Percentiles rank a stretch among this genome's conserved stretches.
Evolutionary conservation across 2,888 invertebrate species (phyloP).

Genomic region (Oligia strigilis): DNA sequence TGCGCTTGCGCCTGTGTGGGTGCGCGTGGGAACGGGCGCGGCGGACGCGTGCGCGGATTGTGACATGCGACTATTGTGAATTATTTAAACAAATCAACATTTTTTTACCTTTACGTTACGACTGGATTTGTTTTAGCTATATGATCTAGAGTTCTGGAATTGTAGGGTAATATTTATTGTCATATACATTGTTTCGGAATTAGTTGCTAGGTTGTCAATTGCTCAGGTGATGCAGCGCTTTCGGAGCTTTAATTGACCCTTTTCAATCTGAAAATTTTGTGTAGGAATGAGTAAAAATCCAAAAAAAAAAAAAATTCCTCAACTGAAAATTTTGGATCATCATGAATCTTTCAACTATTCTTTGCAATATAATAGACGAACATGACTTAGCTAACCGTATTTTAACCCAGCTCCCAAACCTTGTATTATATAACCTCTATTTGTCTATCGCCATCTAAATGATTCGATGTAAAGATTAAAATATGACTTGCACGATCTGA

Average conservation of each 20-base stretch:
- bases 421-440: slow-evolving; percentile 61
- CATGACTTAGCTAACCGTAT: slow-evolving; percentile 40
- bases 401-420: slow-evolving; percentile 54
- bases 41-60: slow-evolving; percentile 87
- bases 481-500: slow-evolving; percentile 67
- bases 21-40: slow-evolving; percentile 88
- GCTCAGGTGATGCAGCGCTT: too few relatives aligned
- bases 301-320: neutral
- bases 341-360: neutral
- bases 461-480: slow-evolving; percentile 64
- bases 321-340: neutral
- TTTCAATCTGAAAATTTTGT: neutral
- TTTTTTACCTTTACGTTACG: slow-evolving; percentile 71
- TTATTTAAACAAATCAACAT: slow-evolving; percentile 76
- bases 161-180: neutral
- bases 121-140: slow-evolving; percentile 66
- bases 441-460: slow-evolving; percentile 60
- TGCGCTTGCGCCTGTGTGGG: slow-evolving; percentile 74
- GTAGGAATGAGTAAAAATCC: neutral
- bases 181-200: neutral
- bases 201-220: neutral
- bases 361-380: slow-evolving; percentile 11
- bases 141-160: neutral
- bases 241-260: neutral
- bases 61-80: slow-evolving; percentile 85